phyloP scores from a whole-genome alignment of 2,888 invertebrate genomes.

The Acanthosepion esculentum region DNA sequence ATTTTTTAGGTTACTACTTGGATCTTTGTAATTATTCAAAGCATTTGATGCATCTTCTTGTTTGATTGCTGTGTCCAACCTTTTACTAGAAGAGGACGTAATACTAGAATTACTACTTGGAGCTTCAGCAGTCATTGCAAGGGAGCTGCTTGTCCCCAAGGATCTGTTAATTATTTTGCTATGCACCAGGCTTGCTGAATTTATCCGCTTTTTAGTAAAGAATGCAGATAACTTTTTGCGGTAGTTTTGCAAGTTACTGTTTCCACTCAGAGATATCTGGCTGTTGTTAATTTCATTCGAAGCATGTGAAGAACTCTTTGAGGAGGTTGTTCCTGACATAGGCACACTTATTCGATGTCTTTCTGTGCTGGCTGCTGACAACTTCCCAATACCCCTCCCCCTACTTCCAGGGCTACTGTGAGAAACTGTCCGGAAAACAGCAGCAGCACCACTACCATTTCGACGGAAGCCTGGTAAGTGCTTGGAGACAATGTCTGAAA shows the following conservation, averaged over 20 bases:
- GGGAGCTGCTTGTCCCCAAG: neutral
- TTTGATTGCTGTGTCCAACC: neutral
- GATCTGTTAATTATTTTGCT: neutral
- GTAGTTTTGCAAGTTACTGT: slow-evolving; percentile 6
- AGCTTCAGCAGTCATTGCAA: neutral
- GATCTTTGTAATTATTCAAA: neutral
- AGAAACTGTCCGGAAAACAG: neutral
- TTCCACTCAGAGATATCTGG: neutral
- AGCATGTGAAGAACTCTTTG: neutral
- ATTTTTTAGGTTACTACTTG: neutral
- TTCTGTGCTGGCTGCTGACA: neutral
- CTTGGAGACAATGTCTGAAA: neutral
- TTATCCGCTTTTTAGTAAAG: neutral
- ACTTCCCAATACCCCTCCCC: neutral
- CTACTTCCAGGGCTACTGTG: neutral
- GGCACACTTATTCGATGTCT: neutral
- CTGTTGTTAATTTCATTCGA: neutral
- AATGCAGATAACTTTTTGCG: neutral
- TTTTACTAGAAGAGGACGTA: neutral
- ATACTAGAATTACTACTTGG: neutral
- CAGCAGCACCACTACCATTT: neutral
- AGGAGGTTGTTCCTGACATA: neutral
- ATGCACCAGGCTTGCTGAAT: neutral
- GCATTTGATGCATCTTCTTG: neutral
- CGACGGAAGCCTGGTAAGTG: neutral